phyloP scores from a whole-genome alignment of 2,888 invertebrate species.

The Sipha maydis region DNA sequence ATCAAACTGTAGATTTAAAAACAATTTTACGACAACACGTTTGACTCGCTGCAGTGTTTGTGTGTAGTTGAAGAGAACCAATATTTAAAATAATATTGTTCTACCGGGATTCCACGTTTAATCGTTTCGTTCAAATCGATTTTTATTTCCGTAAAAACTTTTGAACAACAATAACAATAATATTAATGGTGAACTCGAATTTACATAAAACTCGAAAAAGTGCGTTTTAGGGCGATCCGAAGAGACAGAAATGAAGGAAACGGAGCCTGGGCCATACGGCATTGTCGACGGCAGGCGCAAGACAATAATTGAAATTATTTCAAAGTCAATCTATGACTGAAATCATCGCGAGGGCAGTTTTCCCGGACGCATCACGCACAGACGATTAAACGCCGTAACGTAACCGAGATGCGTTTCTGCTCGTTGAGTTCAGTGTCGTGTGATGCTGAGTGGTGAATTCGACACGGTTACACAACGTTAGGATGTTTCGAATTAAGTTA shows the following conservation, averaged over 20 bases:
- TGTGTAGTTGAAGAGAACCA: neutral
- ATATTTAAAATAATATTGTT: slow-evolving; percentile 28
- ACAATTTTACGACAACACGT: slow-evolving; percentile 14
- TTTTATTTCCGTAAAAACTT: slow-evolving; percentile 21
- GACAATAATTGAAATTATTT: too few relatives aligned
- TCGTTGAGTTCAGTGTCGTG: too few relatives aligned
- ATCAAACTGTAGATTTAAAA: neutral
- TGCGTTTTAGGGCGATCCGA: neutral
- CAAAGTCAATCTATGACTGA: too few relatives aligned
- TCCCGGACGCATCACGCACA: too few relatives aligned
- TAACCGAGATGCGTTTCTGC: too few relatives aligned
- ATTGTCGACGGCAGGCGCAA: too few relatives aligned
- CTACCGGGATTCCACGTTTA: neutral
- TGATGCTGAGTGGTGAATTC: too few relatives aligned
- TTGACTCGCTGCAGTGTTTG: neutral
- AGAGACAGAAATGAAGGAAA: neutral
- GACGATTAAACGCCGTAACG: too few relatives aligned
- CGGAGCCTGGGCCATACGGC: neutral
- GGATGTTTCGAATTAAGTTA: too few relatives aligned
- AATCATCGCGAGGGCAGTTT: too few relatives aligned
- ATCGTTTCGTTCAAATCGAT: slow-evolving; percentile 12
- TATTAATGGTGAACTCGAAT: neutral
- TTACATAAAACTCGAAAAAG: neutral
- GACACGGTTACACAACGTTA: too few relatives aligned
- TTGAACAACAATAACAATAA: neutral